Evolutionary conservation across 1,140 invertebrate genomes (phyloP).

Genomic region (Magallana angulata): DNA sequence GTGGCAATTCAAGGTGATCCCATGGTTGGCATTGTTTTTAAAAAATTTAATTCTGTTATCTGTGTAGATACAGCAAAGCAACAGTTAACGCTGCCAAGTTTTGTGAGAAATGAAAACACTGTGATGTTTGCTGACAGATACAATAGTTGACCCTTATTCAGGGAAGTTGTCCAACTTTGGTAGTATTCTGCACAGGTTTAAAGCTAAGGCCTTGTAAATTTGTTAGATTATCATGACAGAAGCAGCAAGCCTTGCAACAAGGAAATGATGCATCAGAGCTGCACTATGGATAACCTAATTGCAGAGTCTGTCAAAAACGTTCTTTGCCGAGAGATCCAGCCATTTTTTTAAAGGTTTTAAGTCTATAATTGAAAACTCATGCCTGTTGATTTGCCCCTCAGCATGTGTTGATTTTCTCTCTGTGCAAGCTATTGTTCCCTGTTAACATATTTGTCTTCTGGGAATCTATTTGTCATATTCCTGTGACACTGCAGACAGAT

Average conservation of each 20-base stretch:
- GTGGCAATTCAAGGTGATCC: constrained; percentile 23
- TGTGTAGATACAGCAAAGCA: constrained; percentile 2
- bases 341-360: constrained; percentile 7
- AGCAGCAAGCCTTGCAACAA: not conserved
- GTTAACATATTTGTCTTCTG: constrained; percentile 33
- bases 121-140: not conserved
- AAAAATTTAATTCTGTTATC: constrained; percentile 30
- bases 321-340: constrained; percentile 10
- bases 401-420: constrained; percentile 12
- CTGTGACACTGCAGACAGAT: constrained; percentile 16
- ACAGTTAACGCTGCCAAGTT: not conserved
- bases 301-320: not conserved
- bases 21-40: constrained; percentile 9
- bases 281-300: not conserved
- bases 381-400: constrained; percentile 34
- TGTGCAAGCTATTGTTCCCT: constrained; percentile 11
- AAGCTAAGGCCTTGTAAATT: not conserved
- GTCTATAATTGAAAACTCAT: constrained; percentile 29
- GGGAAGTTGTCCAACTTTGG: not conserved
- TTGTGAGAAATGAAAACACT: not conserved
- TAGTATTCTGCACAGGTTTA: not conserved
- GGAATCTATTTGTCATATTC: constrained; percentile 33
- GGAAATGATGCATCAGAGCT: not conserved
- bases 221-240: constrained; percentile 11
- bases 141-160: not conserved